phyloP scores from a whole-genome alignment of 2,113 vertebrate genomes.

The Tyto alba region DNA sequence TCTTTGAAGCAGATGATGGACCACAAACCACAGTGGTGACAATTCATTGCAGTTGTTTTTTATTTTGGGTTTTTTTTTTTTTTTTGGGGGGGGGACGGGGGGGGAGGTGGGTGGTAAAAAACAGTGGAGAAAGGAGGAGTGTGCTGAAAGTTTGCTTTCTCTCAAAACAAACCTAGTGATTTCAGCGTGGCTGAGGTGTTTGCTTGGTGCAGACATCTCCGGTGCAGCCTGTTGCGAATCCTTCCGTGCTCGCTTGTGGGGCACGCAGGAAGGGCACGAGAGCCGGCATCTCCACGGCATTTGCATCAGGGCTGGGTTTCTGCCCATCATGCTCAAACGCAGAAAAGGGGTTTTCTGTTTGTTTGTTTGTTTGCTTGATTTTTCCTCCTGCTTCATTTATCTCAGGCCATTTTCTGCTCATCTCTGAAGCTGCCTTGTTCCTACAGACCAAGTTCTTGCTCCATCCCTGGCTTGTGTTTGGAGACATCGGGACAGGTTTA shows the following conservation, averaged over 20 bases:
- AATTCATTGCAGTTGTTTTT: neutral
- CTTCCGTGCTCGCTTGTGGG: rapidly evolving
- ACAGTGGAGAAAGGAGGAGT: neutral
- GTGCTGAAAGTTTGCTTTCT: neutral
- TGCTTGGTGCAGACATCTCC: neutral
- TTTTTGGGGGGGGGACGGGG: too few species aligned
- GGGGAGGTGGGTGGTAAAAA: too few species aligned
- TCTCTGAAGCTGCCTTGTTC: neutral
- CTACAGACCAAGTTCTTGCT: neutral
- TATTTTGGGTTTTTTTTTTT: neutral
- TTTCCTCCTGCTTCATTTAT: too few species aligned
- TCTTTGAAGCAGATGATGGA: neutral
- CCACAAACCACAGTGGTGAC: neutral
- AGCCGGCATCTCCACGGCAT: rapidly evolving
- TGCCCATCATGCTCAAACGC: neutral
- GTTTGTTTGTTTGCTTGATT: too few species aligned
- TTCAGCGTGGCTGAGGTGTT: neutral
- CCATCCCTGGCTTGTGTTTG: neutral
- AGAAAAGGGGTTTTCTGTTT: neutral
- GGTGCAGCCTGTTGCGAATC: neutral
- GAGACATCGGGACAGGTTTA: neutral
- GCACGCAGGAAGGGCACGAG: neutral
- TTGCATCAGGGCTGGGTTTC: rapidly evolving
- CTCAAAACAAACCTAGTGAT: neutral
- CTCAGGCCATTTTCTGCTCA: neutral